These are phyloP conservation scores for Drosophila tristis DNA, from an alignment of 1,140 invertebrate species.

Conservation along the genomic window DNA sequence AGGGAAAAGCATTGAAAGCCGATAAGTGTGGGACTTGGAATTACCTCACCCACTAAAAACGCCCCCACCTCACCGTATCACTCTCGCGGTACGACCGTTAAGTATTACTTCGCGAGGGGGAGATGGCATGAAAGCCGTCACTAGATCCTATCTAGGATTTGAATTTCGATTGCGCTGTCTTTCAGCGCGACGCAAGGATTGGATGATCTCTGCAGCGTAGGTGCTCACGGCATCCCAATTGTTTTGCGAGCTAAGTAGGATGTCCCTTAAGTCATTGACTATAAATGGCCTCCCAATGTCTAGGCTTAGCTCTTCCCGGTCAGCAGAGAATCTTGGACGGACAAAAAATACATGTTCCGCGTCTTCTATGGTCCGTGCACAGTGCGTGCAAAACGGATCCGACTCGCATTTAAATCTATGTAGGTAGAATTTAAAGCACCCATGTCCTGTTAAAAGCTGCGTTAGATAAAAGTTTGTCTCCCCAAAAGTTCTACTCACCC, in stretches of 20 bases:
- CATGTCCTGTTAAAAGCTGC: not conserved
- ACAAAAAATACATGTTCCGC: not conserved
- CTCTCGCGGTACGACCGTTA: not conserved
- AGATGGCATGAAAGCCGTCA: not conserved
- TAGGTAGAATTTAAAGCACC: not conserved
- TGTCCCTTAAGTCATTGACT: not conserved
- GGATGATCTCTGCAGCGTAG: not conserved
- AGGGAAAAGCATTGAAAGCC: too few relatives aligned
- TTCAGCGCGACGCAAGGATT: constrained; percentile 2
- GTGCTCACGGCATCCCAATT: not conserved
- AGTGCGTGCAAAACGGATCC: not conserved
- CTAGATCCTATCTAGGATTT: not conserved
- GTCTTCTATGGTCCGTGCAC: not conserved
- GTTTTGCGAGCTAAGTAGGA: not conserved
- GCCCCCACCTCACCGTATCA: too few relatives aligned
- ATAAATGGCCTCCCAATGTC: not conserved
- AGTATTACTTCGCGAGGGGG: constrained; percentile 1
- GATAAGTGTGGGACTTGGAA: too few relatives aligned
- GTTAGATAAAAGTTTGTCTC: not conserved
- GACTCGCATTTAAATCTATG: not conserved
- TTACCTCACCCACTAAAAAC: too few relatives aligned
- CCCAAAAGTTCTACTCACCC: not conserved
- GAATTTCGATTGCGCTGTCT: not conserved
- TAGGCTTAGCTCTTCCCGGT: not conserved
- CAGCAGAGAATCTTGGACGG: not conserved